Evolutionary conservation across 2,113 vertebrate genomes (phyloP), one percentile per base, ranked within the genome.

Genomic region (Leptodactylus fuscus): DNA sequence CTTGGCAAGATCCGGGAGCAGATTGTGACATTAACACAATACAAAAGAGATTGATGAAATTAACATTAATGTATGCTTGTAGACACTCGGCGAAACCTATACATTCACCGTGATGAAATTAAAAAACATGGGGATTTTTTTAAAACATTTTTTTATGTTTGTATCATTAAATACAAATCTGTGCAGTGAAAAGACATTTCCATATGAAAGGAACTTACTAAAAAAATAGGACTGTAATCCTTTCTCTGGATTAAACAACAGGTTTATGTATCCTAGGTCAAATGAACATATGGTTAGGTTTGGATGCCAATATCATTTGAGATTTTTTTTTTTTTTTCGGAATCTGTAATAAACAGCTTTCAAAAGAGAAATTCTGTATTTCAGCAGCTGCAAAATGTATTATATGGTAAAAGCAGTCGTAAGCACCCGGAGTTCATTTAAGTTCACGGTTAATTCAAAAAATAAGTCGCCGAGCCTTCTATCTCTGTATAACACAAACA

Each of bases 11-110:
- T 91, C 93, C 93, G 91, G 91, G 90, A 92, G 91, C 94, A 95
- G 94, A 93, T 94, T 95, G 93, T 95, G 94, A 94, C 93, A 95
- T 95, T 95, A 94, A 92, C 92, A 89, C 92, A 94, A 92, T 92
- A 95, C 94, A 95, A 94, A 95, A 91, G 92, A 91, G 93, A 93
- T 90, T 89, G 88, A 91, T 88, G 91, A 93, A 94, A 94, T 94
- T 92, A 94, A 91, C 94, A 88, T 93, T 93, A 95, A 94, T 93
- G 90, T 90, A 90, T 90, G 93, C 94, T 93, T 88, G 89, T 92
- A 91, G 94, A 94, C 93, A 91, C 91, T 90, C 92, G 92, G 92
- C 93, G 94, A 83, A 53, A 71, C 91, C 94, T 95, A 94, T 94
- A 95, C 90, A 93, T 94, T 93, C 92, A 91, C 78, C 90, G 93